These are phyloP conservation scores for Ciona savignyi DNA, from an alignment of 23 tunicate genomes.

Conservation along the genomic window DNA sequence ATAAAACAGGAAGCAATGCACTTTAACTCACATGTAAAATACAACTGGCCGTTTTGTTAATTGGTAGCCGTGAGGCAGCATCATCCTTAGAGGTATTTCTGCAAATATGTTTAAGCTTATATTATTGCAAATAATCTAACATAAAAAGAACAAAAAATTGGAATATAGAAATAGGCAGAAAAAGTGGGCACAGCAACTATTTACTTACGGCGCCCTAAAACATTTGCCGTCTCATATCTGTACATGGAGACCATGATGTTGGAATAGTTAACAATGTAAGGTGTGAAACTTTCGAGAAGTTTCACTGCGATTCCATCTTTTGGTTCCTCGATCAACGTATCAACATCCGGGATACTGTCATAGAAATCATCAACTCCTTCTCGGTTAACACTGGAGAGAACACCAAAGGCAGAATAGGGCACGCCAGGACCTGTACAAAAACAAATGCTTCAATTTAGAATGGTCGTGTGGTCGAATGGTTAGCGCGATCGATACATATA, in stretches of 20 bases:
- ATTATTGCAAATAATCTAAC: not conserved
- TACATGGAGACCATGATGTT: conserved; percentile 8
- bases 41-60: conserved; percentile 36
- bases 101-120: not conserved
- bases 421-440: conserved; percentile 32
- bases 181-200: too few species aligned
- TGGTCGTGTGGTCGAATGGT: too few species aligned
- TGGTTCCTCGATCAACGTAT: not conserved
- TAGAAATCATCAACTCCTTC: not conserved
- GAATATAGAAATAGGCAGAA: too few species aligned
- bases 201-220: not conserved
- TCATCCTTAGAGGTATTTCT: conserved; percentile 38
- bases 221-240: conserved; percentile 2
- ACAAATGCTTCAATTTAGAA: too few species aligned
- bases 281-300: not conserved
- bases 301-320: not conserved
- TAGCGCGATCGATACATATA: too few species aligned
- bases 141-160: too few species aligned
- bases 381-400: not conserved
- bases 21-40: conserved; percentile 50
- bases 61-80: conserved; percentile 28
- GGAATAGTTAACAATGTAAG: not conserved
- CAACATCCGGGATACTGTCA: not conserved
- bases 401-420: conserved; percentile 19
- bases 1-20: too few species aligned